Percentiles rank a stretch among this genome's conserved stretches.
phyloP scores from a whole-genome alignment of 2,888 invertebrate genomes.

The Cartodere bifasciata region DNA sequence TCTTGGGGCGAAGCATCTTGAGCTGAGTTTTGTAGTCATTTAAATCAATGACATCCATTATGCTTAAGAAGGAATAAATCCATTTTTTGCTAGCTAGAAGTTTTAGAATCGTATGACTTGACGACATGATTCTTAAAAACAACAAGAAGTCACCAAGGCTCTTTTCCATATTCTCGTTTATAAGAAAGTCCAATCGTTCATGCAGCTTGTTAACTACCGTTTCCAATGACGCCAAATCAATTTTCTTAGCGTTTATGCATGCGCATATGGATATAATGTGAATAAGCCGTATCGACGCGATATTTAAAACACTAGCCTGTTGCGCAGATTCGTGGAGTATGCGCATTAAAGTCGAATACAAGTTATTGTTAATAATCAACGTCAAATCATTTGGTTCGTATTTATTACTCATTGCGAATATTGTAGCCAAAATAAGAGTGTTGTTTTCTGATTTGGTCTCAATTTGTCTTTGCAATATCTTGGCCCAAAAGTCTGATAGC shows the following conservation, averaged over 20 bases:
- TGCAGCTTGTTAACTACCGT: constrained; percentile 40
- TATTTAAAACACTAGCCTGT: constrained; percentile 25
- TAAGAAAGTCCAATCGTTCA: constrained; percentile 33
- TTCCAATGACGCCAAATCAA: constrained; percentile 37
- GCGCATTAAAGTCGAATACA: constrained; percentile 36
- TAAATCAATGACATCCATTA: constrained; percentile 28
- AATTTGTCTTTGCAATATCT: constrained; percentile 32
- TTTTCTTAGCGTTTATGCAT: constrained; percentile 38
- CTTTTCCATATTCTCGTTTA: constrained; percentile 24
- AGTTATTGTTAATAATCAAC: constrained; percentile 42
- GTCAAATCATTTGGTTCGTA: constrained; percentile 43
- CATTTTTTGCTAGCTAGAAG: constrained; percentile 38
- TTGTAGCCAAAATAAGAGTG: constrained; percentile 37
- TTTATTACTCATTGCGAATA: constrained; percentile 43
- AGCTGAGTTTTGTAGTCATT: constrained; percentile 25
- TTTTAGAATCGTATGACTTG: constrained; percentile 34
- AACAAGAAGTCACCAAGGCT: constrained; percentile 42
- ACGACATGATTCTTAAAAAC: constrained; percentile 41
- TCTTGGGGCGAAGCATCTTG: constrained; percentile 38
- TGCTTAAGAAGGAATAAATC: constrained; percentile 37
- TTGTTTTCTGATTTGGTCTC: constrained; percentile 25
- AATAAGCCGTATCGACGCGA: constrained; percentile 40
- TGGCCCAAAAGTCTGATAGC: constrained; percentile 37
- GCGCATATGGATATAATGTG: constrained; percentile 43
- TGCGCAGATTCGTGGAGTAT: constrained; percentile 15